Evolutionary conservation across 2,113 vertebrate genomes (phyloP).

Genomic region (Antennarius striatus): DNA sequence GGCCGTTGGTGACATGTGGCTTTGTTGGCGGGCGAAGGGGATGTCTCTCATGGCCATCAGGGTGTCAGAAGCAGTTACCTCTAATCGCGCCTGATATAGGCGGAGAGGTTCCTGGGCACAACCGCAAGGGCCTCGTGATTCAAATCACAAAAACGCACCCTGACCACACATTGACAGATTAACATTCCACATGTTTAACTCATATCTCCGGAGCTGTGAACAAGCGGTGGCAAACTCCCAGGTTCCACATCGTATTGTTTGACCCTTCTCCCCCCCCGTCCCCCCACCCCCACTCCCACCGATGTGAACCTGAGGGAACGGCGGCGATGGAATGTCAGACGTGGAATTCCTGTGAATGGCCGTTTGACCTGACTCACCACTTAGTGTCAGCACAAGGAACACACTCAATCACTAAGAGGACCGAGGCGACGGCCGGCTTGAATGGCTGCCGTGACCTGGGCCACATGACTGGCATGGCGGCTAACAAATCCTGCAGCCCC

Average conservation of each 20-base stretch:
- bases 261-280: constrained; percentile 51
- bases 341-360: constrained; percentile 74
- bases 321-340: constrained; percentile 69
- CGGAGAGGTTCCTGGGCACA: constrained; percentile 59
- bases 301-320: constrained; percentile 70
- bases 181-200: constrained; percentile 81
- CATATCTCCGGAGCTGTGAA: constrained; percentile 70
- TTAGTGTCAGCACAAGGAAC: constrained; percentile 68
- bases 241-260: constrained; percentile 73
- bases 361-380: constrained; percentile 77
- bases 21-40: constrained; percentile 72
- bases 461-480: constrained; percentile 56
- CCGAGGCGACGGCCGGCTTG: constrained; percentile 65
- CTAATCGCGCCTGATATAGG: constrained; percentile 74
- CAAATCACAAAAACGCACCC: constrained; percentile 75
- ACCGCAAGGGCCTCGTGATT: constrained; percentile 73
- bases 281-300: constrained; percentile 40
- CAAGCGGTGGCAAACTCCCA: constrained; percentile 52
- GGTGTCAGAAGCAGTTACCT: constrained; percentile 77
- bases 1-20: constrained; percentile 75
- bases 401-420: constrained; percentile 71
- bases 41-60: constrained; percentile 78
- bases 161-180: constrained; percentile 81
- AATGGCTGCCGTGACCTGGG: constrained; percentile 65
- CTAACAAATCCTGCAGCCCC: constrained; percentile 38